Evolutionary conservation across 2,888 invertebrate species (phyloP).

Genomic region (Meandrusa payeni): DNA sequence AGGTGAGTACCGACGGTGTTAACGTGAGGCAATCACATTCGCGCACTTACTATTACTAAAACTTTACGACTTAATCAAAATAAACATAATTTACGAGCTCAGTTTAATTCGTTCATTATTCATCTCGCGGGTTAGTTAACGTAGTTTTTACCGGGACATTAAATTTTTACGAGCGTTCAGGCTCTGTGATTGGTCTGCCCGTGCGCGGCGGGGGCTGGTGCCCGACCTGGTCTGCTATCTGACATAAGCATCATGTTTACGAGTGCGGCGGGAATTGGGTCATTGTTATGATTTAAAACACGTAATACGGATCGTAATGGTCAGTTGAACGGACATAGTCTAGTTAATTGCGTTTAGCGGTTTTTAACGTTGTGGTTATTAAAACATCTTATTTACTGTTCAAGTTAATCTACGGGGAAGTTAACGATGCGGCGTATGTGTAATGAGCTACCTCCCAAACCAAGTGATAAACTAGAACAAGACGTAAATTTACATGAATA

Average conservation of each 20-base stretch:
- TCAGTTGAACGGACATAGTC: neutral
- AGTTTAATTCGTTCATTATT: constrained; percentile 7
- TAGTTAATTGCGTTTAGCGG: neutral
- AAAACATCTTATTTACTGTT: too few relatives aligned
- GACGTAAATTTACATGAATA: too few relatives aligned
- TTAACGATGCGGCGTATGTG: too few relatives aligned
- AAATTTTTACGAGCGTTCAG: constrained; percentile 17
- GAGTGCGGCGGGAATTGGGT: constrained; percentile 2
- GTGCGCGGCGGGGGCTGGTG: neutral
- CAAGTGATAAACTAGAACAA: too few relatives aligned
- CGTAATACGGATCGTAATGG: neutral
- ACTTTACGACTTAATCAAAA: constrained; percentile 23
- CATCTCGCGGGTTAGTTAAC: constrained; percentile 9
- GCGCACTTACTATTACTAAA: neutral
- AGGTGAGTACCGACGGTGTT: too few relatives aligned
- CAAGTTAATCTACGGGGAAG: too few relatives aligned
- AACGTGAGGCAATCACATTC: too few relatives aligned
- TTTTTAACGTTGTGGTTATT: too few relatives aligned
- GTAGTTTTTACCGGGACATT: constrained; percentile 16
- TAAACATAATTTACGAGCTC: constrained; percentile 20
- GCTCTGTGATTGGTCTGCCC: constrained; percentile 7
- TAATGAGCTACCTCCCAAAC: too few relatives aligned
- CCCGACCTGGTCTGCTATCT: neutral
- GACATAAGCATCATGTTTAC: neutral
- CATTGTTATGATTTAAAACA: constrained; percentile 14